Percentiles rank a stretch among this genome's conserved stretches.
phyloP scores from a whole-genome alignment of 2,888 invertebrate species.

The Erebia epiphron region DNA sequence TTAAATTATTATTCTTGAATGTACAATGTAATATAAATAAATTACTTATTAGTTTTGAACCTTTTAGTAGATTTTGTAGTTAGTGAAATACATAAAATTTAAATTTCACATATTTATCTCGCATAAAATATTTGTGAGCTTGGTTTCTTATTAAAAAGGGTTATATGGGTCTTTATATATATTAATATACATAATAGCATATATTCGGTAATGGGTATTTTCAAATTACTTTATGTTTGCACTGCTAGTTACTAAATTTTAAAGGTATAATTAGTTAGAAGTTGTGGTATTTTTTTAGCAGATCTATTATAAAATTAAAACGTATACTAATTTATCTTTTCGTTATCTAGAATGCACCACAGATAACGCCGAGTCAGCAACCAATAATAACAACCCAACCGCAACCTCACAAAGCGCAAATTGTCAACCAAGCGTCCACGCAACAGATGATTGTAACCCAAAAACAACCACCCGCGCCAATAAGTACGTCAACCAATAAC shows the following conservation, averaged over 20 bases:
- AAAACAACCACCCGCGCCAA: slow-evolving; percentile 70
- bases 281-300: neutral
- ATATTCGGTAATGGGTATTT: slow-evolving; percentile 27
- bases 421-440: slow-evolving; percentile 62
- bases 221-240: slow-evolving; percentile 1
- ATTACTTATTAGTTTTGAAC: no score
- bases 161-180: neutral
- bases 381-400: slow-evolving; percentile 77
- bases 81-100: neutral
- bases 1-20: no score
- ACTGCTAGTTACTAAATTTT: neutral
- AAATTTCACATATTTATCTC: neutral
- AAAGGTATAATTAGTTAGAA: neutral
- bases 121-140: slow-evolving; percentile 9
- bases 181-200: slow-evolving; percentile 1
- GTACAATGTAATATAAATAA: no score
- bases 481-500: slow-evolving; percentile 59
- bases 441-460: slow-evolving; percentile 74
- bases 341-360: slow-evolving; percentile 64
- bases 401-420: slow-evolving; percentile 81
- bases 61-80: neutral
- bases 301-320: no score
- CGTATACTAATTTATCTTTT: slow-evolving; percentile 9
- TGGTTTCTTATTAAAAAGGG: slow-evolving; percentile 5
- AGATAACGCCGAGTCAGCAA: slow-evolving; percentile 75